Evolutionary conservation across 2,113 vertebrate species (phyloP).

Genomic region (Platycercus adscitus): DNA sequence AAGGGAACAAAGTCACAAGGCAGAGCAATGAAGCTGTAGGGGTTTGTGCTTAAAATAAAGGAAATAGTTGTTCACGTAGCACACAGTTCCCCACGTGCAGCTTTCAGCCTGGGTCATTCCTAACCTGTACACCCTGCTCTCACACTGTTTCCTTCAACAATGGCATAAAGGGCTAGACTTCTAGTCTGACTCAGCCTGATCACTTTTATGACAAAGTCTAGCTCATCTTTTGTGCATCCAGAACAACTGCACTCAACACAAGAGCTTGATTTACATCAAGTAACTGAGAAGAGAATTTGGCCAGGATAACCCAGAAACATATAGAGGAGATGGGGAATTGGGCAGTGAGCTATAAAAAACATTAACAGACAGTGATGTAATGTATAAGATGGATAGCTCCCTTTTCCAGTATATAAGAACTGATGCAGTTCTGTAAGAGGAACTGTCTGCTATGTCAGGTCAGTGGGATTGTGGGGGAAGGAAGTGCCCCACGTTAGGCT

Average conservation of each 20-base stretch:
- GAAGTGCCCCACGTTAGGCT: fast-evolving
- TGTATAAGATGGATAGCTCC: not conserved
- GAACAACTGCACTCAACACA: not conserved
- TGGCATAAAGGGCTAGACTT: not conserved
- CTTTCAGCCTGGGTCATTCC: not conserved
- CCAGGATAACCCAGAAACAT: not conserved
- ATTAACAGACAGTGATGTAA: not conserved
- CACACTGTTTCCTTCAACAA: not conserved
- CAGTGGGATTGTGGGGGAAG: not conserved
- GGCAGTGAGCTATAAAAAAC: not conserved
- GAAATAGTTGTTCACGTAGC: not conserved
- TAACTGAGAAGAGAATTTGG: not conserved
- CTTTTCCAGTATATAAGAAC: not conserved
- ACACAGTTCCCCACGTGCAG: not conserved
- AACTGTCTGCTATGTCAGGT: not conserved
- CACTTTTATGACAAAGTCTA: not conserved
- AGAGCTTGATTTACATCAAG: not conserved
- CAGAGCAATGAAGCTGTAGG: not conserved
- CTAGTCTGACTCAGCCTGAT: not conserved
- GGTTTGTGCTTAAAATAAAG: not conserved
- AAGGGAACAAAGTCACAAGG: not conserved
- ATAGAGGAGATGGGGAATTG: not conserved
- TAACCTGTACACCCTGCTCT: fast-evolving
- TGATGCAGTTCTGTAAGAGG: not conserved
- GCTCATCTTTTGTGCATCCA: not conserved